Evolutionary conservation across 2,888 invertebrate species (phyloP), one percentile per base, ranked within the genome.

Genomic region (Caprella mutica): DNA sequence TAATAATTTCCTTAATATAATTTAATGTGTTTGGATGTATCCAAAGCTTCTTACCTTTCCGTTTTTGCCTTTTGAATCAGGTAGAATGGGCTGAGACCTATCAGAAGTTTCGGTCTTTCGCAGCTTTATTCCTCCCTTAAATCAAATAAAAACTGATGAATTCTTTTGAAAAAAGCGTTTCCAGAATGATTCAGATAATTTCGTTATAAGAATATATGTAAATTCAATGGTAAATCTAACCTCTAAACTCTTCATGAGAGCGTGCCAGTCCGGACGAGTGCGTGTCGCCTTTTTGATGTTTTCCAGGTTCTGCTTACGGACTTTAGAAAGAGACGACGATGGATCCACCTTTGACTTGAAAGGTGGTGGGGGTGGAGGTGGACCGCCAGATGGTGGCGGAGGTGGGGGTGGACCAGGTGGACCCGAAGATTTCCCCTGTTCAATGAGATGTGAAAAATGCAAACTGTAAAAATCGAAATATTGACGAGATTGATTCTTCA

Each of bases 201-300:
- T 8, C 9, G n/a, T 19, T n/a, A 44, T 44, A 5, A 21, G 23
- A 21, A 44, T n/a, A 44, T 44, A n/a, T n/a, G 23, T 44, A n/a
- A n/a, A n/a, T n/a, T 6, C 29, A 2, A 17, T 38, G 9, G 4
- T 19, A 9, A 5, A 6, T 40, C 52, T 51, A 24, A 59, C 63
- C 59, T 63, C 63, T 29, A 63, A 57, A 17, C 59, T 51, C 46
- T 53, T 56, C 33, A 63, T 59, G 29, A 63, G 35, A 2, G 54
- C 38, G 33, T 59, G 56, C 63, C 63, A 63, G 43, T 63, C 63
- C 1, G 63, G 63, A 1, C 63, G 35, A 19, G 57, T 48, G 29
- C 63, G 53, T 17, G 56, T 46, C 5, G 63, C 63, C 52, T 57
- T 59, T 24, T 46, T 56, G 29, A 63, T 59, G 29, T 55, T 48